Percentiles rank a stretch among this genome's conserved stretches.
phyloP scores from a whole-genome alignment of 2,888 invertebrate species.

The Drosophila paranaensis region DNA sequence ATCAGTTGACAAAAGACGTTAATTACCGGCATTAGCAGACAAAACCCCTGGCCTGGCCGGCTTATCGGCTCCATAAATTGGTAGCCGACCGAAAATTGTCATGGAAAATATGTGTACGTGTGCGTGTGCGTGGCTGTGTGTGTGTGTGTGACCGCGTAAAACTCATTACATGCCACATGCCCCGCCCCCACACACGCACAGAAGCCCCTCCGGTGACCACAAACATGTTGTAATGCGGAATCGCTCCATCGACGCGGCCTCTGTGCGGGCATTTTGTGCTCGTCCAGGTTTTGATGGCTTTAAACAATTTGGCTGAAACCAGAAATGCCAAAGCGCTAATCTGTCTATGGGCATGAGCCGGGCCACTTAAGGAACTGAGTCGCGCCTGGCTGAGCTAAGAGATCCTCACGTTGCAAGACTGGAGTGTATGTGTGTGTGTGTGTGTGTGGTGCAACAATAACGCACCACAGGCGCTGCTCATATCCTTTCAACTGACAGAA shows the following conservation, averaged over 20 bases:
- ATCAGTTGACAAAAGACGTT: slow-evolving; percentile 73
- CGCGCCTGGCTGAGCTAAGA: slow-evolving; percentile 41
- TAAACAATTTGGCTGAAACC: slow-evolving; percentile 47
- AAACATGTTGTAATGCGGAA: slow-evolving; percentile 71
- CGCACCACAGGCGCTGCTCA: slow-evolving; percentile 43
- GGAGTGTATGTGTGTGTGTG: background rate
- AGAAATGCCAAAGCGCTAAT: slow-evolving; percentile 69
- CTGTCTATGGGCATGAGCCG: slow-evolving; percentile 35
- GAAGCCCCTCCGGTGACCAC: slow-evolving; percentile 48
- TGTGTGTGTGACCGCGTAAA: slow-evolving; percentile 54
- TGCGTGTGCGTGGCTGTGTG: slow-evolving; percentile 36
- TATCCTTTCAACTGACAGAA: slow-evolving; percentile 68
- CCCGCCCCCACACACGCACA: slow-evolving; percentile 36
- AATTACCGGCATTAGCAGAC: slow-evolving; percentile 71
- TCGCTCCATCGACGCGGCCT: slow-evolving; percentile 37
- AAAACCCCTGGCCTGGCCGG: slow-evolving; percentile 34
- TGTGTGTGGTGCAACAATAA: slow-evolving; percentile 51
- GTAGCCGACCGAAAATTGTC: slow-evolving; percentile 46
- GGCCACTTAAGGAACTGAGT: slow-evolving; percentile 51
- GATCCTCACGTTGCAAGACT: slow-evolving; percentile 22
- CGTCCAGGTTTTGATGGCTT: slow-evolving; percentile 1
- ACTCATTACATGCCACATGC: slow-evolving; percentile 73
- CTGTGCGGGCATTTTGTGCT: slow-evolving; percentile 19
- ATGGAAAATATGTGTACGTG: slow-evolving; percentile 43
- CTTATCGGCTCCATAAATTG: slow-evolving; percentile 69